Conservation (phyloP, 2,888 invertebrate genomes). For the Drosophila picticornis region DNA sequence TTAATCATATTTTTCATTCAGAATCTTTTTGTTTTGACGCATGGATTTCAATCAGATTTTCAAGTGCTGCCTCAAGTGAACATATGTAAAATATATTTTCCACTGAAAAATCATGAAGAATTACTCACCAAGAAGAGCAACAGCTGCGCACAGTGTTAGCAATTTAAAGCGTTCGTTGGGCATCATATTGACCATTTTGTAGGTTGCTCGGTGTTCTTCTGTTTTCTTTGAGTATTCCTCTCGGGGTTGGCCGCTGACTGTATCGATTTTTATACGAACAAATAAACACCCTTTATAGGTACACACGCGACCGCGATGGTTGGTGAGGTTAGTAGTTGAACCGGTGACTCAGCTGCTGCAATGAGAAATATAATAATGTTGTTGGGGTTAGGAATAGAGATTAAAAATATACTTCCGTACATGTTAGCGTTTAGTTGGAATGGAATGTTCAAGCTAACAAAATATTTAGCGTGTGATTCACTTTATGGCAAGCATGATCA, state of each 20-base stretch:
- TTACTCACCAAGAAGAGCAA: slow-evolving; percentile 82
- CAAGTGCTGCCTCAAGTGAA: slow-evolving; percentile 33
- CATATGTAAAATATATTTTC: slow-evolving; percentile 30
- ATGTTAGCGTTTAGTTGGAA: background rate
- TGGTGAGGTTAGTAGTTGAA: slow-evolving; percentile 4
- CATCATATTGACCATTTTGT: slow-evolving; percentile 75
- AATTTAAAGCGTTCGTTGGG: slow-evolving; percentile 82
- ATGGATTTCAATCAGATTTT: slow-evolving; percentile 18
- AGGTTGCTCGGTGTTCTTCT: background rate
- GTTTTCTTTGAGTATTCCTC: slow-evolving; percentile 23
- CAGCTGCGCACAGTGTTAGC: slow-evolving; percentile 83
- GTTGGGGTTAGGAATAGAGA: slow-evolving; percentile 18
- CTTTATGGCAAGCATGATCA: background rate
- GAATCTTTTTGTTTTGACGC: slow-evolving; percentile 21
- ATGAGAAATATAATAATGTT: slow-evolving; percentile 32
- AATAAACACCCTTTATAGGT: slow-evolving; percentile 51
- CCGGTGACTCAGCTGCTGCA: slow-evolving; percentile 61
- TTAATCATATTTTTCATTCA: background rate
- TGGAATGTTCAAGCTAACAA: background rate
- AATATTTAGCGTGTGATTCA: background rate
- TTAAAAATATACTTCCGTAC: slow-evolving; percentile 1
- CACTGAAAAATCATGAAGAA: slow-evolving; percentile 29
- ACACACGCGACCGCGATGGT: slow-evolving; percentile 27
- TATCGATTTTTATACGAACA: slow-evolving; percentile 73
- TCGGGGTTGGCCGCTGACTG: slow-evolving; percentile 44